Base-by-base conservation (phyloP, 1,140 invertebrate species). In the Oreohelix idahoensis region DNA sequence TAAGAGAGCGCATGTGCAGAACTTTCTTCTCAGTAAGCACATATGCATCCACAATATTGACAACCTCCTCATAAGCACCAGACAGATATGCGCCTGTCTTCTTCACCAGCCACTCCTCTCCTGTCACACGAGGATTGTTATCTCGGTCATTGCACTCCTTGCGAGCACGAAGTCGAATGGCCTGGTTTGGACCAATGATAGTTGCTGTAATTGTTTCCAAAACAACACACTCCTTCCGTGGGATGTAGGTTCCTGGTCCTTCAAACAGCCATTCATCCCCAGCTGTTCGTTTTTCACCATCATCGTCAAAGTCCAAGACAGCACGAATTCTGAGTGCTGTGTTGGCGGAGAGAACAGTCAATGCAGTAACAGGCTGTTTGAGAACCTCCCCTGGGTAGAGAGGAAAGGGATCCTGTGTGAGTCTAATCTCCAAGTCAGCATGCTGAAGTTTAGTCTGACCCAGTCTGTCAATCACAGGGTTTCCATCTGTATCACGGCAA, bases 251-350 rank as follows among this genome's bases (percentile, higher is more conserved):
- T 92, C 93, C 93, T 88, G 93, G 93, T 75, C 93, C 93, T 86
- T 93, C 93, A 92, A 94, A 94, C 32, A 94, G 86, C 93, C 93
- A 94, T 86, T 94, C 93, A 88, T 94, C 93, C 11, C 93, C 93
- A 66, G 93, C 93, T 69, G 89, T 89, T 85, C 92, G 85, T 80
- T 92, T 92, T 11, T 89, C 88, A 32, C 87, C 90, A 45, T 84
- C 83, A 1, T 89, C 91, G 53, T 92, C 90, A 89, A 93, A 94
- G 86, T 93, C 93, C 29, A 93, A 81, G 51, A 92, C 83, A 8
- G 93, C 92, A 81, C 88, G 85, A 13, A 94, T 85, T 32, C 92
- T 85, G 1, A 94, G 86, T 11, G 93, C 93, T 32, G 89, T 84
- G 85, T 93, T 93, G 29, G 93, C 87, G 29, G 88, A 86, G 23